Evolutionary conservation across 2,888 invertebrate species (phyloP), one percentile per base, ranked within the genome.

Genomic region (Pachycephus smyrnensis): DNA sequence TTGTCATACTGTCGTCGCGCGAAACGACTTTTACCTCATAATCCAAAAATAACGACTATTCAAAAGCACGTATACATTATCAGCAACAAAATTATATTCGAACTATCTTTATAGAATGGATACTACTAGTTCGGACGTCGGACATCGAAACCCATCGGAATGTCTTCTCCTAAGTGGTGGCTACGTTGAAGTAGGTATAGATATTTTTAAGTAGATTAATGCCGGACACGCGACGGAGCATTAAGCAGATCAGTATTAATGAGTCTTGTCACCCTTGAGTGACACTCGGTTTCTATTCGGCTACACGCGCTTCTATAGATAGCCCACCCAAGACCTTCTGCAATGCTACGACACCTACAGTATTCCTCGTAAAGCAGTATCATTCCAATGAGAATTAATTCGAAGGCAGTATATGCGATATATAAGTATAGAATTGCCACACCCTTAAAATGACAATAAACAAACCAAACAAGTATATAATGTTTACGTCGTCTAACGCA

Each of bases 211-310:
- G 89, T 87, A 89, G 90, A 91, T 91, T 90, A 90, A 90, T 90
- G 89, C 86, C 84, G 86, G 88, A 89, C 88, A 88, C 88, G 90
- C 87, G 89, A 89, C 88, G 88, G 86, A 81, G 89, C 91, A 90
- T 90, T 90, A 90, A 89, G 88, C 88, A 90, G 91, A 91, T 91
- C 89, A 88, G 90, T 90, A 91, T 91, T 91, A 91, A 91, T 90
- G 91, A 91, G 89, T 88, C 88, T 89, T 89, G 90, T 91, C 91
- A 90, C 86, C 88, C 87, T 86, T 89, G 90, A 91, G 89, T 91
- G 91, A 90, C 90, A 90, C 86, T 85, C 87, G 83, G 89, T 86
- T 89, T 86, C 89, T 88, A 87, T 90, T 88, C 88, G 89, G 90
- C 90, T 90, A 90, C 89, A 89, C 86, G 88, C 86, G 86, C 84